phyloP scores from a whole-genome alignment of 1,140 invertebrate genomes.

The Euwallacea similis region DNA sequence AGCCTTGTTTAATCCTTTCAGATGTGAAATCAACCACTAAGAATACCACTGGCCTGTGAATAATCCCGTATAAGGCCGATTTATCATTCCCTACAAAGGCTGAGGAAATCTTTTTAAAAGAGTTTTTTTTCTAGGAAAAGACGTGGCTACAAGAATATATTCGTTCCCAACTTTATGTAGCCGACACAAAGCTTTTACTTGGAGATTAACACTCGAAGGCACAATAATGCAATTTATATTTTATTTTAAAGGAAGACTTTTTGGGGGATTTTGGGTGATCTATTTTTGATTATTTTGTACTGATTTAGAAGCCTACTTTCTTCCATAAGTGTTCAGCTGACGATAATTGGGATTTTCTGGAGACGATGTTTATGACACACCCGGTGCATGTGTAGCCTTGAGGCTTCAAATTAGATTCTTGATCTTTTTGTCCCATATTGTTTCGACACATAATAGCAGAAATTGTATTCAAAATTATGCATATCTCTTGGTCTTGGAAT shows the following conservation, averaged over 20 bases:
- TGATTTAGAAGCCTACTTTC: too few species aligned
- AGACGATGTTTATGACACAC: too few species aligned
- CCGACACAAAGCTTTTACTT: not conserved
- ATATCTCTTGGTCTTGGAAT: not conserved
- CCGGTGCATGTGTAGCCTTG: not conserved
- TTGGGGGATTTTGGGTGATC: not conserved
- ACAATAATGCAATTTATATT: not conserved
- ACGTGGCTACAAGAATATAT: not conserved
- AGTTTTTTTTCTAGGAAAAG: conserved; percentile 2
- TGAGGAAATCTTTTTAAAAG: conserved; percentile 11
- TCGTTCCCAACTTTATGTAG: not conserved
- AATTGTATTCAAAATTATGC: conserved; percentile 9
- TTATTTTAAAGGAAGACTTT: not conserved
- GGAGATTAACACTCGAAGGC: not conserved
- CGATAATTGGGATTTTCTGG: too few species aligned
- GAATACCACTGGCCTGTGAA: conserved; percentile 11
- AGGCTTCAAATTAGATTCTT: conserved; percentile 4
- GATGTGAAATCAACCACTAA: conserved; percentile 19
- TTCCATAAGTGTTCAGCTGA: too few species aligned
- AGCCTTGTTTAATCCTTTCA: conserved; percentile 18
- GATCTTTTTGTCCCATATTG: conserved; percentile 8
- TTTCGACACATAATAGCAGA: not conserved
- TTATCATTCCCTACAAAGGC: conserved; percentile 8
- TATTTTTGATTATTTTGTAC: too few species aligned
- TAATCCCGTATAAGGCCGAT: conserved; percentile 15